Percentiles rank a stretch among this genome's conserved stretches.
Evolutionary conservation across 2,113 vertebrate genomes (phyloP).

Genomic region (Apteryx owenii): DNA sequence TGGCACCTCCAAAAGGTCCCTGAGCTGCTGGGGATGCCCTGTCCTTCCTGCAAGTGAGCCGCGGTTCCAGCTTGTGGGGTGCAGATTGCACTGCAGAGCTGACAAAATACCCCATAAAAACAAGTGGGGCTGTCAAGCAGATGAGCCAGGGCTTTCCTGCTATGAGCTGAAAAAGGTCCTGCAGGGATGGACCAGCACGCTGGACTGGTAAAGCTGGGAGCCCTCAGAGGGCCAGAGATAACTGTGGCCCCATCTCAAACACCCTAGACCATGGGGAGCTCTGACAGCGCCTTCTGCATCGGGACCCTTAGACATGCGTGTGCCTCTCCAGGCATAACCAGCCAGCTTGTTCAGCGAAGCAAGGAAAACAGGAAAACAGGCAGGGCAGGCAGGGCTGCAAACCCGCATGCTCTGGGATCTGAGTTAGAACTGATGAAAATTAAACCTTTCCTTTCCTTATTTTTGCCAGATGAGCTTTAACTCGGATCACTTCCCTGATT

Average conservation of each 20-base stretch:
- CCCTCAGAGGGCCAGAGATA: neutral
- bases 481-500: neutral
- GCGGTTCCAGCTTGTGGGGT: rapidly evolving
- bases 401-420: rapidly evolving
- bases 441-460: constrained; percentile 7
- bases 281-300: rapidly evolving
- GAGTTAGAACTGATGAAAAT: neutral
- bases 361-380: neutral
- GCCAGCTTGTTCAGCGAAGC: neutral
- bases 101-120: neutral
- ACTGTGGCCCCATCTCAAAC: rapidly evolving
- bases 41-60: neutral
- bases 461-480: constrained; percentile 12
- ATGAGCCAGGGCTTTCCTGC: rapidly evolving
- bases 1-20: neutral
- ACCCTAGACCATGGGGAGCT: neutral
- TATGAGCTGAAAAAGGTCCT: neutral
- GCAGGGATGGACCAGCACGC: neutral
- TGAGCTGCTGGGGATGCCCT: neutral
- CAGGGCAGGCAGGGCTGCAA: neutral
- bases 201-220: neutral
- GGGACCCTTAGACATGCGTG: rapidly evolving
- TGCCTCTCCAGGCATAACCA: rapidly evolving
- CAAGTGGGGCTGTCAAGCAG: rapidly evolving
- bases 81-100: neutral